Evolutionary conservation across 1,140 invertebrate species (phyloP).

Genomic region (Panagrolaimus sp.): DNA sequence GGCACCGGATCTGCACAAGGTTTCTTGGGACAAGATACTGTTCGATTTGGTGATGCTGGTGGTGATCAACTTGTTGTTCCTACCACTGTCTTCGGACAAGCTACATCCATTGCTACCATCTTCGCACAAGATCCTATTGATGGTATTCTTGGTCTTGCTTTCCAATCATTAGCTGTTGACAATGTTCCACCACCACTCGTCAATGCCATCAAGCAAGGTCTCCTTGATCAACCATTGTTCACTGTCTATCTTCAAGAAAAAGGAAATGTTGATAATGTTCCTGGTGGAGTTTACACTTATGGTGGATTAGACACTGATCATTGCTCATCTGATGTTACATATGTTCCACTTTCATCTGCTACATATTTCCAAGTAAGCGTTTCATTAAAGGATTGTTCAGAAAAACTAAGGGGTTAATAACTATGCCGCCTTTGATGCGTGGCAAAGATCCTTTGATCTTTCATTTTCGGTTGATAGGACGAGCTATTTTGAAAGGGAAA

Average conservation of each 20-base stretch:
- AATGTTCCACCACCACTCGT: constrained; percentile 43
- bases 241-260: constrained; percentile 42
- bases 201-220: constrained; percentile 44
- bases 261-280: constrained; percentile 24
- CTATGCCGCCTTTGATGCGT: too few species aligned
- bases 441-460: too few species aligned
- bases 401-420: too few species aligned
- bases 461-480: too few species aligned
- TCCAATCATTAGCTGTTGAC: constrained; percentile 41
- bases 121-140: constrained; percentile 45
- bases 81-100: constrained; percentile 47
- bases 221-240: constrained; percentile 46
- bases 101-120: constrained; percentile 33
- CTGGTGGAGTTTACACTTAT: constrained; percentile 47
- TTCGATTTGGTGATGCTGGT: constrained; percentile 16
- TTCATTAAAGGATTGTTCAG: too few species aligned
- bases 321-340: constrained; percentile 38
- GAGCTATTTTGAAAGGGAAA: too few species aligned
- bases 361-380: constrained; percentile 48
- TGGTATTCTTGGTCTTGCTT: constrained; percentile 44
- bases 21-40: constrained; percentile 40
- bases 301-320: constrained; percentile 42
- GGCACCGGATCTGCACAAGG: constrained; percentile 42
- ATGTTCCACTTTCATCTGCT: constrained; percentile 38
- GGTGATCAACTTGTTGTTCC: constrained; percentile 26